Evolutionary conservation across 2,888 invertebrate species (phyloP).

Genomic region (Deilephila porcellus): DNA sequence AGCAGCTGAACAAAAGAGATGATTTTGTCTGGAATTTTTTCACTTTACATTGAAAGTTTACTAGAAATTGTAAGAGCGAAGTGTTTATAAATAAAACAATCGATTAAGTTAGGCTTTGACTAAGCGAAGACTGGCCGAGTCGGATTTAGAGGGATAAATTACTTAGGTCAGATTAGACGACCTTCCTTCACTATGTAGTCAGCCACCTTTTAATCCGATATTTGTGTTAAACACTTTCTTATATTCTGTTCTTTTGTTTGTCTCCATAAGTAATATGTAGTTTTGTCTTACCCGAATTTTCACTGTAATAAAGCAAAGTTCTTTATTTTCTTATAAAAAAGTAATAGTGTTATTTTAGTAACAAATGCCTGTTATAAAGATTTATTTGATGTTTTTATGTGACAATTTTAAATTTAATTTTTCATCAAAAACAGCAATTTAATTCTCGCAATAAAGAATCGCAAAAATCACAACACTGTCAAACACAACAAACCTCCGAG

Average conservation of each 20-base stretch:
- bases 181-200: slow-evolving; percentile 16
- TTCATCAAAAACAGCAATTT: background rate
- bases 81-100: slow-evolving; percentile 41
- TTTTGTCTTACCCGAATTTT: slow-evolving; percentile 1
- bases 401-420: no score
- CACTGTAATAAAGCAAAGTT: background rate
- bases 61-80: background rate
- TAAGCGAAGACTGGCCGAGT: slow-evolving; percentile 38
- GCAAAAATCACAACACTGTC: slow-evolving; percentile 74
- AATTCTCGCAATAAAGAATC: slow-evolving; percentile 53
- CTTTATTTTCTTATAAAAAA: background rate
- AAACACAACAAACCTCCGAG: slow-evolving; percentile 71
- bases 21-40: background rate
- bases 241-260: background rate
- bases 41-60: slow-evolving; percentile 17
- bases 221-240: background rate
- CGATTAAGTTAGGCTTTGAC: slow-evolving; percentile 39
- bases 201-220: background rate
- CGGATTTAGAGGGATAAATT: slow-evolving; percentile 40
- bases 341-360: background rate
- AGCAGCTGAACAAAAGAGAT: background rate
- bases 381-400: background rate
- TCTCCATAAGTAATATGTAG: background rate
- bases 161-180: slow-evolving; percentile 22
- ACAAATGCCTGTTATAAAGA: background rate